Evolutionary conservation across 2,888 invertebrate genomes (phyloP), one percentile per base, ranked within the genome.

Genomic region (Drosophila colorata): DNA sequence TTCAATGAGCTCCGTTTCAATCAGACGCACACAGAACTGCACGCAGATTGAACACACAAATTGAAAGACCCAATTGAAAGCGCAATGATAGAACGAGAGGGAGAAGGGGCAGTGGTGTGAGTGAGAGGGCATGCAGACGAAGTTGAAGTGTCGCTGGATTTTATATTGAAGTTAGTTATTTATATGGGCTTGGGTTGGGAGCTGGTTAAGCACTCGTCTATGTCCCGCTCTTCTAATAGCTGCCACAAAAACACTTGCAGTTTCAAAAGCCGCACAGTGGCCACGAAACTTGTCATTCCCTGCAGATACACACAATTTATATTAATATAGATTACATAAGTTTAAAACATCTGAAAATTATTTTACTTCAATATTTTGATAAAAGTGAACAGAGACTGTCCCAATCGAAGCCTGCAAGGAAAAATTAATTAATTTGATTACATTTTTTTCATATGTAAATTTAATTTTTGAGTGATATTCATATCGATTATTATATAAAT

Each of bases 221-320:
- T 56, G 53, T 47, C 41, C 41, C 48, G 72, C 87, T 57, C 69
- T 64, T 68, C 67, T 68, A 73, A 78, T 75, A 69, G 60, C 47
- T 41, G 66, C 61, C 72, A 67, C 69, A 65, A 67, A 46, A 84
- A 74, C 86, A 81, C 81, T 81, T 81, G 86, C 86, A 67, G 83
- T 81, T 81, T 81, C 75, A 58, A 58, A 55, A 40, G 37, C 16
- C 11, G 63, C 53, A 86, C 87, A 68, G 69, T 82, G 83, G 52
- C 0, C 8, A 38, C 18, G 41, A 6, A 13, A 28, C 20, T 20
- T n/a, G n/a, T 25, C 2, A 9, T 3, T 9, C 28, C 9, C 8
- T 8, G 8, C 25, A 28, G 1, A 28, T 8, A 28, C 25, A 7
- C 25, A 28, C 25, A 28, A 28, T 28, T 8, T 9, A 28, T 28